Evolutionary conservation across 2,888 invertebrate species (phyloP).

Genomic region (Andrena chrysosceles): DNA sequence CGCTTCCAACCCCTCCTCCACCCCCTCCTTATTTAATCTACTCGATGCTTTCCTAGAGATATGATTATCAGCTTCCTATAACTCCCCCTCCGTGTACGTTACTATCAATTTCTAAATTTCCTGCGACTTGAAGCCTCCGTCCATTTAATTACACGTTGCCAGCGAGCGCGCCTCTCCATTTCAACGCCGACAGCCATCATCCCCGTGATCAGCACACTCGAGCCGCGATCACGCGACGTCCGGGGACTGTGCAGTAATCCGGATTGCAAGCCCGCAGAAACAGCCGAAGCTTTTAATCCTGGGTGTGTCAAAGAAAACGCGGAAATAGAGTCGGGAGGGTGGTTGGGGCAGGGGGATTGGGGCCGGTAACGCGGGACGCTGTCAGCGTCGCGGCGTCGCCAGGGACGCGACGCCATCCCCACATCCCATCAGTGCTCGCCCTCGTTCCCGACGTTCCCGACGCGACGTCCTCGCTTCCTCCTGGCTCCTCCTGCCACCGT

Average conservation of each 20-base stretch:
- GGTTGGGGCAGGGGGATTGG: slow-evolving; percentile 59
- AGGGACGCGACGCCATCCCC: slow-evolving; percentile 76
- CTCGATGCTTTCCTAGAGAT: background rate
- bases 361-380: slow-evolving; percentile 53
- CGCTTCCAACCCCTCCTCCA: background rate
- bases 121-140: background rate
- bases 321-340: slow-evolving; percentile 68
- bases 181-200: background rate
- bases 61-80: background rate
- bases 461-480: slow-evolving; percentile 40
- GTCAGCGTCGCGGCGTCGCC: slow-evolving; percentile 80
- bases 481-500: slow-evolving; percentile 17
- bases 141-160: slow-evolving; percentile 3
- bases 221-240: slow-evolving; percentile 18
- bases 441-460: slow-evolving; percentile 55
- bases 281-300: slow-evolving; percentile 72
- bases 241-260: slow-evolving; percentile 1
- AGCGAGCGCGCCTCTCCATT: background rate
- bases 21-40: background rate
- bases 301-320: slow-evolving; percentile 75
- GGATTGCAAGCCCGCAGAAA: slow-evolving; percentile 35
- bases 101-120: background rate
- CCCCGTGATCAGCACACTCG: background rate
- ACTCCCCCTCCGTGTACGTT: background rate
- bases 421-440: slow-evolving; percentile 70